phyloP scores from a whole-genome alignment of 2,113 vertebrate genomes.

The Nyctereutes procyonoides region DNA sequence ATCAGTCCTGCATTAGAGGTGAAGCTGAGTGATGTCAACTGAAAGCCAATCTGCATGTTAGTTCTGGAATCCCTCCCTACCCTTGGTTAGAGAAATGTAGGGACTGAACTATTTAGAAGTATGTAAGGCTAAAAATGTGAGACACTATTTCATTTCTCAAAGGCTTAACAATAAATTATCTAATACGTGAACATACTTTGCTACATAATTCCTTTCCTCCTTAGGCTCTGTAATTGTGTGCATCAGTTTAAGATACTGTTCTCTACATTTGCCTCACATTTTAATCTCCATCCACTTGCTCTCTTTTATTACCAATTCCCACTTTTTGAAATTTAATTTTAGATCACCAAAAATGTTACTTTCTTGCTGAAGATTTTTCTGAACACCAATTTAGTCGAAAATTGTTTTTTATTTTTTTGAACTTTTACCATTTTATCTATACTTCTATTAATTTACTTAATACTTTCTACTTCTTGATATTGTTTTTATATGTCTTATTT shows the following conservation, averaged over 20 bases:
- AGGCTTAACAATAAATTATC: not conserved
- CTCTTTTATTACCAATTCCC: not conserved
- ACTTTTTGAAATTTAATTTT: not conserved
- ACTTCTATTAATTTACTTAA: not conserved
- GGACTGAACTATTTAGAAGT: not conserved
- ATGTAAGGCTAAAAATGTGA: not conserved
- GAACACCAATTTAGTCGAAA: not conserved
- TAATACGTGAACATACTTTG: not conserved
- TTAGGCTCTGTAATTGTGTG: not conserved
- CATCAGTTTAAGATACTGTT: not conserved
- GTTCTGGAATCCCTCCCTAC: not conserved
- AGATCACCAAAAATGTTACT: not conserved
- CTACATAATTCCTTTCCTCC: not conserved
- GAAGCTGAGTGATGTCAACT: conserved; percentile 93
- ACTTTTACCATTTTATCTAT: not conserved
- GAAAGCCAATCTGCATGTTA: conserved; percentile 79
- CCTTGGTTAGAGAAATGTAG: not conserved
- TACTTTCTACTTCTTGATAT: not conserved
- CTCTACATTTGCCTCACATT: not conserved
- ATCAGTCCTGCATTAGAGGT: conserved; percentile 91
- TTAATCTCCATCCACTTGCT: not conserved
- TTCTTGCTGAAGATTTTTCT: not conserved
- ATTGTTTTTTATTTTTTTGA: not conserved
- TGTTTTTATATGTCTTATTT: not conserved
- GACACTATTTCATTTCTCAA: not conserved